Evolutionary conservation across 2,888 invertebrate species (phyloP).

Genomic region (Parelbella ahira): DNA sequence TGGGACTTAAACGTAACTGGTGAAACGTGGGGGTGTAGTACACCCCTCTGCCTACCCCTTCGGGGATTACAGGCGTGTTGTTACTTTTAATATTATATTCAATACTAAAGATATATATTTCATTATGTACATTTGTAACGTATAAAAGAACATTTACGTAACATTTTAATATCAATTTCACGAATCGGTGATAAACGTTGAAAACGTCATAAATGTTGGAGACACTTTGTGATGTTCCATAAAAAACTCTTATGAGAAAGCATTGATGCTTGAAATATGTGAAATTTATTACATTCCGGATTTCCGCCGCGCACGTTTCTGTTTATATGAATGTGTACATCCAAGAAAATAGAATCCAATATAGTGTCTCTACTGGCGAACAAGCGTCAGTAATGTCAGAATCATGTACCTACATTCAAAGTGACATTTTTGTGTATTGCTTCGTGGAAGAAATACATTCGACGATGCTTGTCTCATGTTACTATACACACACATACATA

Average conservation of each 20-base stretch:
- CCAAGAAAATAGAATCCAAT: conserved; percentile 15
- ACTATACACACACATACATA: background rate
- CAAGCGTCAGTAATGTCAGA: conserved; percentile 20
- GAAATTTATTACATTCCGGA: conserved; percentile 13
- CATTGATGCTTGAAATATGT: background rate
- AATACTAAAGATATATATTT: too few species aligned
- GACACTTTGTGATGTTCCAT: background rate
- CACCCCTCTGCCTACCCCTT: too few species aligned
- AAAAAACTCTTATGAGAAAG: conserved; percentile 8
- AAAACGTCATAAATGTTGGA: too few species aligned
- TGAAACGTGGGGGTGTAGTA: too few species aligned
- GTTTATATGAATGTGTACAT: conserved; percentile 11
- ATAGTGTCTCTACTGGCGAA: conserved; percentile 11
- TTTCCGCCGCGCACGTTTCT: conserved; percentile 5
- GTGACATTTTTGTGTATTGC: background rate
- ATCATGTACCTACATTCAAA: conserved; percentile 15
- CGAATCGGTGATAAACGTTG: too few species aligned
- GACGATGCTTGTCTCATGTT: background rate
- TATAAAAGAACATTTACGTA: too few species aligned
- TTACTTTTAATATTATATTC: too few species aligned
- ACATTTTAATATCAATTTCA: too few species aligned
- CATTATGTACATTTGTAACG: too few species aligned
- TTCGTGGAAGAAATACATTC: background rate
- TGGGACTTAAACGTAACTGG: too few species aligned
- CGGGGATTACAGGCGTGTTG: too few species aligned